phyloP scores from a whole-genome alignment of 2,797 vertebrate species.

The Psittacula derbiana region DNA sequence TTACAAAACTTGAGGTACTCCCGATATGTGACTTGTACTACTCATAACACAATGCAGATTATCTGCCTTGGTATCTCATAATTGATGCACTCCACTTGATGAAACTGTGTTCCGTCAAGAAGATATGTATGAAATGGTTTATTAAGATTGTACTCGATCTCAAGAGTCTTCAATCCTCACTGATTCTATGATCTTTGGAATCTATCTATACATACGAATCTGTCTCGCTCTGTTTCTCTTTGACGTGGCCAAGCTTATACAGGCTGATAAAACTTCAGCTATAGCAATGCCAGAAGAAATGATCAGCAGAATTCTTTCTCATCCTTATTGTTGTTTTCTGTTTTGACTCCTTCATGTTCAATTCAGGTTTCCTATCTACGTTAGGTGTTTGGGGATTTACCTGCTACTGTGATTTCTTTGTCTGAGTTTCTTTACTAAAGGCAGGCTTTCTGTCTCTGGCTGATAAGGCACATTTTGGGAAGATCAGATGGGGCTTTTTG shows the following conservation, averaged over 20 bases:
- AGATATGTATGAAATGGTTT: background rate
- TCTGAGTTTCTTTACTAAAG: background rate
- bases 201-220: rapidly evolving
- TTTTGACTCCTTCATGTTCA: background rate
- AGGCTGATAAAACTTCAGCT: background rate
- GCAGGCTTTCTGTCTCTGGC: background rate
- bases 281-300: background rate
- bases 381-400: background rate
- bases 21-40: too few species aligned
- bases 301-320: background rate
- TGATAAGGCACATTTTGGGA: background rate
- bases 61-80: background rate
- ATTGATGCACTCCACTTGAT: background rate
- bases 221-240: background rate
- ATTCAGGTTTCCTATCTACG: background rate
- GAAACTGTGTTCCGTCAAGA: background rate
- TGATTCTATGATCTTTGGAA: background rate
- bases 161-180: background rate
- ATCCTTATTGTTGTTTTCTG: background rate
- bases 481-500: background rate
- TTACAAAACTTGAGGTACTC: too few species aligned
- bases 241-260: background rate
- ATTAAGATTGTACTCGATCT: background rate
- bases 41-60: rapidly evolving
- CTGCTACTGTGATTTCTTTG: background rate